Percentiles rank a stretch among this genome's conserved stretches.
Evolutionary conservation across 2,888 invertebrate species (phyloP).

Genomic region (Meteorus cinctellus): DNA sequence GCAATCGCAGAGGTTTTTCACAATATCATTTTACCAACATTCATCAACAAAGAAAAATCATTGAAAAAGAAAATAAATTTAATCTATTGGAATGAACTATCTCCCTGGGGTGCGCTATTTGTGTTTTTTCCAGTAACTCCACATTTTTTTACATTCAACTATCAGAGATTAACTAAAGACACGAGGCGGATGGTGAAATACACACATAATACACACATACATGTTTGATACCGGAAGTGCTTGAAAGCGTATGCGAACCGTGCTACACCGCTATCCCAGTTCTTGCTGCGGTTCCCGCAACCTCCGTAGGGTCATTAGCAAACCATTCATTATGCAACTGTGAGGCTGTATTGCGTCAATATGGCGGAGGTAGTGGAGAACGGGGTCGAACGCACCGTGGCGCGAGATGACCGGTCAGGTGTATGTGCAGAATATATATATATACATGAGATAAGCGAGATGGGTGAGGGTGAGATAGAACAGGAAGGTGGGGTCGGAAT

Average conservation of each 20-base stretch:
- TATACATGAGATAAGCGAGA: neutral
- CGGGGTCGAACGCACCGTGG: neutral
- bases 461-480: slow-evolving; percentile 38
- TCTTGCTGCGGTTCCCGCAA: slow-evolving; percentile 68
- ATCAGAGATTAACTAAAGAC: slow-evolving; percentile 38
- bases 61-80: too few species aligned
- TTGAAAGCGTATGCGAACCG: slow-evolving; percentile 48
- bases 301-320: slow-evolving; percentile 70
- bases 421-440: neutral
- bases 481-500: slow-evolving; percentile 44
- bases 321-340: slow-evolving; percentile 71
- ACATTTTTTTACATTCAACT: neutral
- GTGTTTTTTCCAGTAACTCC: neutral
- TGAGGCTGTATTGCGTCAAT: slow-evolving; percentile 69
- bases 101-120: neutral
- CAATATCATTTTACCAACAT: too few species aligned
- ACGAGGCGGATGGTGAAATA: slow-evolving; percentile 35
- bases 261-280: slow-evolving; percentile 45
- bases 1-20: too few species aligned
- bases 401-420: slow-evolving; percentile 6
- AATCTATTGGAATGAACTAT: neutral
- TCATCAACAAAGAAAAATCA: too few species aligned
- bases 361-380: slow-evolving; percentile 49
- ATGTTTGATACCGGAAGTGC: slow-evolving; percentile 70
- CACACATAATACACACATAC: slow-evolving; percentile 53